Base-by-base conservation (phyloP, 2,797 vertebrate species). In the Buphagus erythrorhynchus region DNA sequence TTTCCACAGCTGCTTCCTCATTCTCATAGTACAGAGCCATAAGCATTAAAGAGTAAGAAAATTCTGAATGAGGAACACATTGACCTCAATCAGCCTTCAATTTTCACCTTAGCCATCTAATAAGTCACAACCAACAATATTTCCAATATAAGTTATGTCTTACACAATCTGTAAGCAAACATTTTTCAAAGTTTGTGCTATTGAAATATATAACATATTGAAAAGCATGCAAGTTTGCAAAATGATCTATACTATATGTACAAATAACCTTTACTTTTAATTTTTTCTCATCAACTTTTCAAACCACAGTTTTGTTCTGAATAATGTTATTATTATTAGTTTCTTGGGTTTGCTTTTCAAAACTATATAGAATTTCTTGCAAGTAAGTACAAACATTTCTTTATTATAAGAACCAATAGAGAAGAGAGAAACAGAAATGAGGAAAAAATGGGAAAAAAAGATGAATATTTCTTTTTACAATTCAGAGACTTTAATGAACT, bases 391-490 rank as follows among this genome's bases (percentile, higher is more conserved):
- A 88, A 74, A 15, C 2, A 29, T 71, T 91, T 96, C 79, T 90
- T 66, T 68, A 52, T 95, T 91, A 46, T 84, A 91, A 63, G 65
- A 92, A 94, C 81, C 3, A 52, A 29, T 58, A 86, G 4, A 77
- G 16, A 28, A 75, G 88, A 77, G 38, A 91, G 55, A 88, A 86
- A 71, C 16, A 33, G 9, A 73, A 91, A 63, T 73, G 6, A 59
- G 29, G 31, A 26, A 71, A 92, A 88, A 87, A 40, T 48, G 8
- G 74, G 78, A 91, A 93, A 46, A 36, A 36, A 93, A 94, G 61
- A 96, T 91, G 29, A 97, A 80, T 97, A 91, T 90, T 85, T 95
- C 46, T 96, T 97, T 97, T 95, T 91, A 97, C 57, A 88, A 42
- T 96, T 96, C 92, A 77, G 21, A 96, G 43, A 95, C 40, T 74